A percentile compares a stretch with the other conserved stretches of the same genome.
Conservation (phyloP, 2,797 vertebrate genomes). For the Craterocephalus amniculus region DNA sequence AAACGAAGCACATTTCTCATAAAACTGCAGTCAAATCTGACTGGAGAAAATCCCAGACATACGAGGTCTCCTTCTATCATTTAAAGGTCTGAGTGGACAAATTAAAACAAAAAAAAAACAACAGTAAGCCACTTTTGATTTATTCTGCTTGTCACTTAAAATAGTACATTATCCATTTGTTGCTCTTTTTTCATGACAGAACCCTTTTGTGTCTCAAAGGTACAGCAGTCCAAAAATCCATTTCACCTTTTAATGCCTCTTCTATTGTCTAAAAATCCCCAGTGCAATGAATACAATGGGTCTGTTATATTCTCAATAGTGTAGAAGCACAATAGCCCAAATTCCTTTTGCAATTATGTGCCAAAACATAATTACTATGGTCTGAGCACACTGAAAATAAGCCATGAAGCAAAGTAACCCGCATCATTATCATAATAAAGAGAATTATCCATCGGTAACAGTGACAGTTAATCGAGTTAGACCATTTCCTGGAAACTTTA, state of each 20-base stretch:
- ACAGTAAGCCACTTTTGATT: conserved; percentile 60
- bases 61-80: not conserved
- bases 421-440: conserved; percentile 59
- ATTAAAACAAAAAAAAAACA: conserved; percentile 14
- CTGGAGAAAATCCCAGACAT: conserved; percentile 18
- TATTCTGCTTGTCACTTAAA: conserved; percentile 66
- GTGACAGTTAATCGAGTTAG: conserved; percentile 49
- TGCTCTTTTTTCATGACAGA: conserved; percentile 45
- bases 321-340: conserved; percentile 55
- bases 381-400: conserved; percentile 55
- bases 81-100: conserved; percentile 12
- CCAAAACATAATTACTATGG: conserved; percentile 60
- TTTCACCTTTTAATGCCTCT: conserved; percentile 65
- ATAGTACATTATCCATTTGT: conserved; percentile 56
- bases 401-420: conserved; percentile 43
- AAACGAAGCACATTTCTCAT: conserved; percentile 6
- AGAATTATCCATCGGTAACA: conserved; percentile 40
- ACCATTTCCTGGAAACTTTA: conserved; percentile 17
- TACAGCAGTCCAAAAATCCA: conserved; percentile 58
- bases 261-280: conserved; percentile 50
- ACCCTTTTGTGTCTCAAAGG: conserved; percentile 49
- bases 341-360: conserved; percentile 59
- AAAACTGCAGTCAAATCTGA: conserved; percentile 10
- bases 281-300: conserved; percentile 52
- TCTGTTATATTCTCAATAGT: conserved; percentile 60